These are phyloP conservation scores for Plecotus auritus DNA, from an alignment of 2,113 vertebrate species.

Conservation along the genomic window DNA sequence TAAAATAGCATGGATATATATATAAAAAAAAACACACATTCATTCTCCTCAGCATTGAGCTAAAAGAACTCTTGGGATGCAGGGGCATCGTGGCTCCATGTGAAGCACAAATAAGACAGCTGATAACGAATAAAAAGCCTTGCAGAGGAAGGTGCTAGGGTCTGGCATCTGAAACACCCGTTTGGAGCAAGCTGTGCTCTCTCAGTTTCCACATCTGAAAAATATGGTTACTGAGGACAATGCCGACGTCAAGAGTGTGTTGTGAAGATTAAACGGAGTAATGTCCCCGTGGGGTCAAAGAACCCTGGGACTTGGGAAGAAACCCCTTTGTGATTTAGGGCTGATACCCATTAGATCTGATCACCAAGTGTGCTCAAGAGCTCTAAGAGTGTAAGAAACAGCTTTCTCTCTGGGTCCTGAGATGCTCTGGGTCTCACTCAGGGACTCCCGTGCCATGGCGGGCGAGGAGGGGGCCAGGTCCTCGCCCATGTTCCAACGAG, in stretches of 20 bases:
- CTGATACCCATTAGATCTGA: background rate
- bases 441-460: rapidly evolving
- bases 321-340: background rate
- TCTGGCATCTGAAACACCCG: background rate
- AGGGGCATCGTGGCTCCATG: background rate
- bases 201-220: background rate
- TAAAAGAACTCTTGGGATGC: background rate
- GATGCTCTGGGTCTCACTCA: background rate
- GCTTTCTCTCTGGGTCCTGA: background rate
- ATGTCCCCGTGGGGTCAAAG: background rate
- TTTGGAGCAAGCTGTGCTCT: background rate
- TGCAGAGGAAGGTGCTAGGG: background rate
- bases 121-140: background rate
- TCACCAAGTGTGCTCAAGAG: background rate
- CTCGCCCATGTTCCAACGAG: background rate
- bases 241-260: no score
- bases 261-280: background rate
- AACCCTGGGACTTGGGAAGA: background rate
- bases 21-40: background rate
- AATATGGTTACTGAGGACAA: background rate
- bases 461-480: background rate
- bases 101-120: background rate
- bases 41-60: background rate
- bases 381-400: background rate
- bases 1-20: background rate